Percentiles rank a stretch among this genome's conserved stretches.
These are phyloP conservation scores for Amblyteles armatorius DNA, from an alignment of 2,888 invertebrate species.

Conservation along the genomic window DNA sequence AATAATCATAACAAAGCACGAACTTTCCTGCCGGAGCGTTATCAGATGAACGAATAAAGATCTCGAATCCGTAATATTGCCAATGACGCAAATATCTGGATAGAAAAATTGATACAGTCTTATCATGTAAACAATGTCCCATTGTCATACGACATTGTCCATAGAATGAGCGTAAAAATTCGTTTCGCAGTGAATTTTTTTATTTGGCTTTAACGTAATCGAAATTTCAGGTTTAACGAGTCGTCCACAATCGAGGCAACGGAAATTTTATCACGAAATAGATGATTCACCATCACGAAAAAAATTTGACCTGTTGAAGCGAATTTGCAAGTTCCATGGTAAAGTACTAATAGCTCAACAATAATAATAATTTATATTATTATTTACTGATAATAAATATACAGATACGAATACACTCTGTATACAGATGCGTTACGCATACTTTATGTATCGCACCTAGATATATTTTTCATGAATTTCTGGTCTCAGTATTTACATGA, in stretches of 20 bases:
- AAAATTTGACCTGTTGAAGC: not conserved
- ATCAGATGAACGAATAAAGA: not conserved
- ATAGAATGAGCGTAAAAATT: not conserved
- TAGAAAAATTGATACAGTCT: not conserved
- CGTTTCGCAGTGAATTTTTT: not conserved
- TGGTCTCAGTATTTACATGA: constrained; percentile 1
- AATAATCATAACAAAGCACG: not conserved
- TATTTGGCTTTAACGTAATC: not conserved
- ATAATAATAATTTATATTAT: not conserved
- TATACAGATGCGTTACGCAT: too few species aligned
- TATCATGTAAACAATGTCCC: not conserved
- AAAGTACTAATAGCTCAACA: not conserved
- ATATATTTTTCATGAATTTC: not conserved
- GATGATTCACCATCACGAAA: not conserved
- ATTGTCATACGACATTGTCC: too few species aligned
- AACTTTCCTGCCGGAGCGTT: not conserved
- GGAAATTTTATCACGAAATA: not conserved
- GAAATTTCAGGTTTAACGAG: not conserved
- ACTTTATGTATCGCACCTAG: not conserved
- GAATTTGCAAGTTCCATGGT: not conserved
- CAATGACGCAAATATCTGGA: not conserved
- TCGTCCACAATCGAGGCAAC: not conserved
- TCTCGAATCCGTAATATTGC: not conserved
- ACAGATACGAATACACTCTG: too few species aligned
- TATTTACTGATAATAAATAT: too few species aligned